These are phyloP conservation scores for Nemurella pictetii DNA, from an alignment of 2,888 invertebrate genomes.

Conservation along the genomic window DNA sequence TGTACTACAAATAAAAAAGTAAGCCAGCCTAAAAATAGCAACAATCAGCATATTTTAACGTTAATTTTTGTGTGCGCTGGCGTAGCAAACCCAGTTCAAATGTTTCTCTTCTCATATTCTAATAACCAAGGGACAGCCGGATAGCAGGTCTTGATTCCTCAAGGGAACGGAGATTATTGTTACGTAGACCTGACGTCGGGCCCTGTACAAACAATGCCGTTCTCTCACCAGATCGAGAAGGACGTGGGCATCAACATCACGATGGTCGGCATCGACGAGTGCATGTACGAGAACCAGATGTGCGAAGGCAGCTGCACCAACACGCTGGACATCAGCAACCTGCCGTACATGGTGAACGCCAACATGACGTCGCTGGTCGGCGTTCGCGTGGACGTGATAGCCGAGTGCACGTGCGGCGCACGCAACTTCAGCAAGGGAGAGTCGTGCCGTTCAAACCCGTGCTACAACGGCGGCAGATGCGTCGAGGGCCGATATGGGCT, in stretches of 20 bases:
- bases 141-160: too few relatives aligned
- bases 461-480: slow-evolving; percentile 96
- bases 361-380: slow-evolving; percentile 97
- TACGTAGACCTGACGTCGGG: too few relatives aligned
- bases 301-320: slow-evolving; percentile 97
- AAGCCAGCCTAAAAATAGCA: too few relatives aligned
- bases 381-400: slow-evolving; percentile 88
- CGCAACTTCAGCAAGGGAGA: slow-evolving; percentile 89
- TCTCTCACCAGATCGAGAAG: slow-evolving; percentile 70
- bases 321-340: slow-evolving; percentile 81
- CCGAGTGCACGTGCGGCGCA: slow-evolving; percentile 92
- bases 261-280: slow-evolving; percentile 98
- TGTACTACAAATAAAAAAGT: too few relatives aligned
- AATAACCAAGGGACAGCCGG: too few relatives aligned
- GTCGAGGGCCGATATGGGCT: slow-evolving; percentile 84
- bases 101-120: too few relatives aligned
- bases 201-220: too few relatives aligned
- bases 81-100: too few relatives aligned
- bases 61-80: too few relatives aligned
- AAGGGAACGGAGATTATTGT: too few relatives aligned
- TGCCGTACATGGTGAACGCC: slow-evolving; percentile 95
- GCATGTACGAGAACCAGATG: slow-evolving; percentile 90
- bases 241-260: slow-evolving; percentile 94
- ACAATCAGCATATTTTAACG: too few relatives aligned
- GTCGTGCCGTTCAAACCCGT: slow-evolving; percentile 86